These are phyloP conservation scores for Drosophila pseudotakahashii DNA, from an alignment of 2,888 invertebrate genomes.

Conservation along the genomic window DNA sequence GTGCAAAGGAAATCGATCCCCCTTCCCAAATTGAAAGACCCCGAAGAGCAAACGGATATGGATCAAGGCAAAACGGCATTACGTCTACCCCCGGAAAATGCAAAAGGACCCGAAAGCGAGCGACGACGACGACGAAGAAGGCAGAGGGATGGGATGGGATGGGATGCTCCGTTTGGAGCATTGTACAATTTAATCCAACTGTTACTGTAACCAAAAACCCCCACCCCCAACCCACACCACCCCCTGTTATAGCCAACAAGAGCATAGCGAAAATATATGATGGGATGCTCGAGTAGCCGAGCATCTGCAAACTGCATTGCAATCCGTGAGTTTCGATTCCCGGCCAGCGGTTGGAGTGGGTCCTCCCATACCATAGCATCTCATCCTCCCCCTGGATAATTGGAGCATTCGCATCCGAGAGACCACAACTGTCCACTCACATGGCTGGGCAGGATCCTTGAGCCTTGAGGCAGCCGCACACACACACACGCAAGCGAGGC, in stretches of 20 bases:
- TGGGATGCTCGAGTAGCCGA: constrained; percentile 55
- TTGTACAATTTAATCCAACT: constrained; percentile 64
- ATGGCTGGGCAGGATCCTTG: constrained; percentile 22
- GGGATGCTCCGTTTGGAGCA: constrained; percentile 29
- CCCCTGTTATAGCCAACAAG: constrained; percentile 52
- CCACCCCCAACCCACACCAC: no score
- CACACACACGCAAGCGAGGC: background rate
- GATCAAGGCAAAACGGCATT: constrained; percentile 8
- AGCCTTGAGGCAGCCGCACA: constrained; percentile 2
- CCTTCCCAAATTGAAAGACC: constrained; percentile 1
- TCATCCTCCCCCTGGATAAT: constrained; percentile 23
- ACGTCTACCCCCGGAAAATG: constrained; percentile 14
- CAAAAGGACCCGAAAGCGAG: constrained; percentile 25
- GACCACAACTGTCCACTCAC: constrained; percentile 42
- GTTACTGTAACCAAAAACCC: constrained; percentile 58
- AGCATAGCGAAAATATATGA: constrained; percentile 51
- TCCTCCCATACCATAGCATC: background rate
- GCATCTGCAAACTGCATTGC: constrained; percentile 51
- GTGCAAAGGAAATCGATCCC: constrained; percentile 3
- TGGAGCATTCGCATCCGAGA: constrained; percentile 33
- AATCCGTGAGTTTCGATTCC: constrained; percentile 18
- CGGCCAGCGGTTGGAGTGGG: constrained; percentile 1
- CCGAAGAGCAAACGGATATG: constrained; percentile 5
- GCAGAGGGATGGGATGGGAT: constrained; percentile 11
- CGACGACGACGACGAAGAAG: background rate